phyloP scores from a whole-genome alignment of 2,113 vertebrate species.

The Cheirogaleus medius region DNA sequence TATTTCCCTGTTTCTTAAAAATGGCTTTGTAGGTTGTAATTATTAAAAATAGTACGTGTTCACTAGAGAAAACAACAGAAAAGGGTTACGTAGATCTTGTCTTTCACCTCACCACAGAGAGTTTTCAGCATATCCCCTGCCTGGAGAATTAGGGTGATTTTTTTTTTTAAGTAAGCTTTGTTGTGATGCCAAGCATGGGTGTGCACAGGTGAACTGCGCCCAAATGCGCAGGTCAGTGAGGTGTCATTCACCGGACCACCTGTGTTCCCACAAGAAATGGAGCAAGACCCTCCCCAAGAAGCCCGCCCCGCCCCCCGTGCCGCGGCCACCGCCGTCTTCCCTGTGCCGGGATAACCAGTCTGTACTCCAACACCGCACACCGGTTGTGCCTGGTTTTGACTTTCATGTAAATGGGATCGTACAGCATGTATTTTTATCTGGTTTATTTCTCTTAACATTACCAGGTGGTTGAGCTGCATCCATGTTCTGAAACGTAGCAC shows the following conservation, averaged over 20 bases:
- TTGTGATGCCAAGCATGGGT: fast-evolving
- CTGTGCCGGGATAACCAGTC: fast-evolving
- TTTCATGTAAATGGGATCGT: fast-evolving
- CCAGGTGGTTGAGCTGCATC: fast-evolving
- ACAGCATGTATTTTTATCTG: background rate
- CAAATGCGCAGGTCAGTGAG: background rate
- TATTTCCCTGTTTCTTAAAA: background rate
- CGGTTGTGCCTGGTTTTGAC: background rate
- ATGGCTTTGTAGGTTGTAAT: background rate
- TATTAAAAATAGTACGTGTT: background rate
- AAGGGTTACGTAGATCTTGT: no score
- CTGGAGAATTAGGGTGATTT: background rate
- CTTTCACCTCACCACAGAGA: no score
- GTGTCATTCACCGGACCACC: background rate
- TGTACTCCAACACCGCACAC: fast-evolving
- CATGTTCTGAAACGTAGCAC: fast-evolving
- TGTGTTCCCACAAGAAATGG: fast-evolving
- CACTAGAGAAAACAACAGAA: background rate
- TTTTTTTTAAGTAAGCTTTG: background rate
- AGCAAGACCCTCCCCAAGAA: fast-evolving
- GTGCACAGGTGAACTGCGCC: fast-evolving
- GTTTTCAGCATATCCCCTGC: background rate
- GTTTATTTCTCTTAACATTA: background rate
- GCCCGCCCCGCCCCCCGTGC: fast-evolving
- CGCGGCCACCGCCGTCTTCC: no score